Conservation (phyloP, 2,888 invertebrate species). For the Leptopilina myrica region DNA sequence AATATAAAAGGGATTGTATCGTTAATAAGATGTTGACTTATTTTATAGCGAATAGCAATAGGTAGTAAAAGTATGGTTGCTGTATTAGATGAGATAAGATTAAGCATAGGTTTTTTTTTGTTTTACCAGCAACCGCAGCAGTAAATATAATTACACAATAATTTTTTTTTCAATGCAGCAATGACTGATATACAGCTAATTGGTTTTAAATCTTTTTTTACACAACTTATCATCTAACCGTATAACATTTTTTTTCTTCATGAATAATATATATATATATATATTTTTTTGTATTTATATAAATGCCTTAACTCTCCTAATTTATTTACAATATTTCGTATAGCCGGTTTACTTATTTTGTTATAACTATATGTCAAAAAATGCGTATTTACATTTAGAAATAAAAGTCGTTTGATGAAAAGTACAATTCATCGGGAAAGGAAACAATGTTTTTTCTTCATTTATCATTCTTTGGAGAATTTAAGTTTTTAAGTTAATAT, state of each 20-base stretch:
- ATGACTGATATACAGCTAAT: conserved; percentile 68
- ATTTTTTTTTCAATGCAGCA: conserved; percentile 59
- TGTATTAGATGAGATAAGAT: conserved; percentile 42
- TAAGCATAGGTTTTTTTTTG: conserved; percentile 21
- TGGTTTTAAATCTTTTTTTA: conserved; percentile 61
- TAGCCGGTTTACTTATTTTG: conserved; percentile 30
- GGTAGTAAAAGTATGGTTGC: conserved; percentile 47
- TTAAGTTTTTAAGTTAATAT: neutral
- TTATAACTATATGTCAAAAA: conserved; percentile 1
- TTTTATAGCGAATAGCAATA: conserved; percentile 48
- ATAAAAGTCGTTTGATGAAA: conserved; percentile 3
- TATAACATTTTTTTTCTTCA: conserved; percentile 53
- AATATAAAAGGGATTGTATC: conserved; percentile 19
- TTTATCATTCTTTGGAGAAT: neutral
- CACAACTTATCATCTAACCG: conserved; percentile 57
- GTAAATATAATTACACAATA: conserved; percentile 53
- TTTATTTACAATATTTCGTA: conserved; percentile 59
- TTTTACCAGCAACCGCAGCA: conserved; percentile 42
- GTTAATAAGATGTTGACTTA: neutral
- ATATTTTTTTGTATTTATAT: conserved; percentile 45
- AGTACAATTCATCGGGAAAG: neutral
- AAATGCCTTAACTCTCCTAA: conserved; percentile 58
- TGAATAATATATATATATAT: conserved; percentile 43
- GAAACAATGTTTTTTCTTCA: neutral
- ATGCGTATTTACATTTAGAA: conserved; percentile 34